A percentile compares a stretch with the other conserved stretches of the same genome.
phyloP scores from a whole-genome alignment of 2,888 invertebrate species.

The Plagiodera versicolora region DNA sequence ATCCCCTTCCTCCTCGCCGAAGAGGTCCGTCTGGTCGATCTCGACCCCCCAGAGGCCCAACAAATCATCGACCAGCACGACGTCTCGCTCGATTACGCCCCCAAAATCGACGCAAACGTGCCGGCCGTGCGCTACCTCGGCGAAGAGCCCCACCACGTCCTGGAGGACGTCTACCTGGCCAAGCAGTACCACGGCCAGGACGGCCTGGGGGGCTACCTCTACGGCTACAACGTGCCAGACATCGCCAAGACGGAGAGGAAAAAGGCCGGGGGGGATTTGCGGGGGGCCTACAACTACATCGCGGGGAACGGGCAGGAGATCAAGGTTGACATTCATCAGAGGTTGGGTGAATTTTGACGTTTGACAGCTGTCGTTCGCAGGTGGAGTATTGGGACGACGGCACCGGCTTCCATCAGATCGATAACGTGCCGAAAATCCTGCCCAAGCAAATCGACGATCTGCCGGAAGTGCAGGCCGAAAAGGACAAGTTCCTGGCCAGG shows the following conservation, averaged over 20 bases:
- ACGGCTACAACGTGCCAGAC: slow-evolving; percentile 73
- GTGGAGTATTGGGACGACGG: slow-evolving; percentile 75
- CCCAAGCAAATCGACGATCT: slow-evolving; percentile 68
- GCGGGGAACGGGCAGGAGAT: slow-evolving; percentile 63
- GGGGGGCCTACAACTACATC: slow-evolving; percentile 73
- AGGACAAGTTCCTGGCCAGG: slow-evolving; percentile 67
- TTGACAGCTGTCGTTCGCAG: slow-evolving; percentile 51
- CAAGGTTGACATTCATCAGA: slow-evolving; percentile 56
- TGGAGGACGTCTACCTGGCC: slow-evolving; percentile 72
- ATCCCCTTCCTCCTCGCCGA: slow-evolving; percentile 42
- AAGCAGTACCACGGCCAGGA: slow-evolving; percentile 73
- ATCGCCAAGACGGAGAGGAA: slow-evolving; percentile 75
- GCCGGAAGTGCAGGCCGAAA: slow-evolving; percentile 70
- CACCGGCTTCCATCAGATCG: slow-evolving; percentile 77
- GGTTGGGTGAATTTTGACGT: too few relatives aligned
- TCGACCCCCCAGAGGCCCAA: slow-evolving; percentile 59
- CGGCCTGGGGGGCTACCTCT: slow-evolving; percentile 66
- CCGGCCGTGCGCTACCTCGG: slow-evolving; percentile 54
- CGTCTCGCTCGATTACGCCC: slow-evolving; percentile 55
- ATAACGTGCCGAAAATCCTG: slow-evolving; percentile 67
- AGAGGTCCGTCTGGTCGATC: slow-evolving; percentile 58
- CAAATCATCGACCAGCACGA: slow-evolving; percentile 57
- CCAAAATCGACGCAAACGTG: slow-evolving; percentile 59
- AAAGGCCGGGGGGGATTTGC: slow-evolving; percentile 67
- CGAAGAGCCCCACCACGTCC: slow-evolving; percentile 63